Percentiles rank a stretch among this genome's conserved stretches.
phyloP scores from a whole-genome alignment of 2,797 vertebrate species.

The Lagocephalus sceleratus region DNA sequence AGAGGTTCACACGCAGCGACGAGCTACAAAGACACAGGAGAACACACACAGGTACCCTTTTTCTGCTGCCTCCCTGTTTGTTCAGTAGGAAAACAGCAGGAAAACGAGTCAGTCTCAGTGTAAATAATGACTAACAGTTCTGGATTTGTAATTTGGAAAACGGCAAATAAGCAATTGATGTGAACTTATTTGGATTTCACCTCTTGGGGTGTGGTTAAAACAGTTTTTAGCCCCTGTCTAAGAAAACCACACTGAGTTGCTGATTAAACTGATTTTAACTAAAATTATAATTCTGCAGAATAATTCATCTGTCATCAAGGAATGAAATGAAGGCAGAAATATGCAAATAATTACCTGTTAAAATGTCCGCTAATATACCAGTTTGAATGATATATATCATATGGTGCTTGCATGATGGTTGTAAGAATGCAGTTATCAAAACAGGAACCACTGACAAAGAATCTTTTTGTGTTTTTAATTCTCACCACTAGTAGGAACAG shows the following conservation, averaged over 20 bases:
- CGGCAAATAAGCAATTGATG: slow-evolving; percentile 26
- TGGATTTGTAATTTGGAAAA: slow-evolving; percentile 31
- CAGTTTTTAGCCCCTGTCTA: slow-evolving; percentile 7
- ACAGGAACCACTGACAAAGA: not conserved
- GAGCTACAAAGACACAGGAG: slow-evolving; percentile 97
- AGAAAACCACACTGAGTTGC: slow-evolving; percentile 11
- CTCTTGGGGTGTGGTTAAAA: slow-evolving; percentile 9
- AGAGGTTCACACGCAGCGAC: slow-evolving; percentile 97
- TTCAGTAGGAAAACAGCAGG: slow-evolving; percentile 43
- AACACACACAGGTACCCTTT: slow-evolving; percentile 92
- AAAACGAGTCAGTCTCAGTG: slow-evolving; percentile 44
- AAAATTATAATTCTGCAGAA: not conserved
- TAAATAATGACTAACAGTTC: slow-evolving; percentile 28
- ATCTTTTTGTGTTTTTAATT: not conserved
- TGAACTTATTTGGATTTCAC: slow-evolving; percentile 25
- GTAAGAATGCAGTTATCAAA: not conserved
- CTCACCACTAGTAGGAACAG: not conserved
- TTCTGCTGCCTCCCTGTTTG: slow-evolving; percentile 38
- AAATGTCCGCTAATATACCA: slow-evolving; percentile 5
- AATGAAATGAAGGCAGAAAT: not conserved
- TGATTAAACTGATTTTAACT: slow-evolving; percentile 1
- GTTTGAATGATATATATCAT: slow-evolving; percentile 3
- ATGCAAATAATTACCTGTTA: slow-evolving; percentile 1
- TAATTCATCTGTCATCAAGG: not conserved
- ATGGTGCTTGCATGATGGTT: not conserved